phyloP scores from a whole-genome alignment of 2,888 invertebrate genomes.

The Physocephala rufipes region DNA sequence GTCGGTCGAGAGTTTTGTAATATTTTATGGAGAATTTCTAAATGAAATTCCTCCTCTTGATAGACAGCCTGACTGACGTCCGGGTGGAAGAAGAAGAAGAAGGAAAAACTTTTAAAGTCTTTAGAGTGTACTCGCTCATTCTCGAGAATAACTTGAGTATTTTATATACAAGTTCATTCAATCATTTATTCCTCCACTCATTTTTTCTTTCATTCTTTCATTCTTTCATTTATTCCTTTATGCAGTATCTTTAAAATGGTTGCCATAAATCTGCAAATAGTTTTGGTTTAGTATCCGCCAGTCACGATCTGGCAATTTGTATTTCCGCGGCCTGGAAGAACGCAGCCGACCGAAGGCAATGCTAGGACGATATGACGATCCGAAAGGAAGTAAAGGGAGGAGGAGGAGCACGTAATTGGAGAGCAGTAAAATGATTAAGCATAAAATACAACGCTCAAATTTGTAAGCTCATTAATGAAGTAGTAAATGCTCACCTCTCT shows the following conservation, averaged over 20 bases:
- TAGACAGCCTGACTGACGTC: too few relatives aligned
- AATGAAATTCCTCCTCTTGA: too few relatives aligned
- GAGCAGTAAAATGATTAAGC: constrained; percentile 36
- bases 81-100: too few relatives aligned
- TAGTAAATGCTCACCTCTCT: neutral
- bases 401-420: neutral
- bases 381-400: neutral
- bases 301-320: constrained; percentile 60
- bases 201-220: too few relatives aligned
- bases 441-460: constrained; percentile 29
- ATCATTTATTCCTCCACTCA: too few relatives aligned
- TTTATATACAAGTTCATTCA: too few relatives aligned
- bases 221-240: too few relatives aligned
- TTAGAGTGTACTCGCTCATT: too few relatives aligned
- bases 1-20: too few relatives aligned
- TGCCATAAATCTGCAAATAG: constrained; percentile 34
- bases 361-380: neutral
- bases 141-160: too few relatives aligned
- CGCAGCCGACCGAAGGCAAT: neutral
- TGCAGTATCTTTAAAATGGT: constrained; percentile 26
- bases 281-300: constrained; percentile 46
- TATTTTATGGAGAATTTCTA: too few relatives aligned
- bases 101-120: too few relatives aligned
- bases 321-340: constrained; percentile 12
- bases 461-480: constrained; percentile 16